Base-by-base conservation (phyloP, 2,888 invertebrate genomes). In the Netelia virgata region DNA sequence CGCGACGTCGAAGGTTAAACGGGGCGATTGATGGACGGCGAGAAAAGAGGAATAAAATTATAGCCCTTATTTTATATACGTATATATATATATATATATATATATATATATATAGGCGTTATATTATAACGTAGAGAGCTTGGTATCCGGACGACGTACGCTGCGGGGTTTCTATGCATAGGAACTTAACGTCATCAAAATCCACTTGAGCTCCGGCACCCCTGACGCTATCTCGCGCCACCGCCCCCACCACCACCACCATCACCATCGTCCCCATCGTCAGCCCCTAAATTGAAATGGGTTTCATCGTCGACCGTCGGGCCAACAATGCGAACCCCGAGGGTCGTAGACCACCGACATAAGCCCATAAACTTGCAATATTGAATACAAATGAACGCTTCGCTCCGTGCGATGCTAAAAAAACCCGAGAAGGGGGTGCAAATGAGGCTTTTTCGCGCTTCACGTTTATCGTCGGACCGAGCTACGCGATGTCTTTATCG, bases 311-410 rank as follows among this genome's bases (percentile, higher is more conserved):
- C 85, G 70, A 70, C 18, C 69, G 63, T 16, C 88, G 88, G 85
- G 86, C 86, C 85, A 88, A 88, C 89, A 89, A 88, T 89, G 78
- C 78, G 50, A n/a, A 79, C 68, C 82, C 85, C 77, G 76, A 84
- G 87, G 87, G 87, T 84, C 57, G 85, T 76, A 14, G 36, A n/a
- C 28, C n/a, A 88, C 84, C 70, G 83, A 89, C 91, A 89, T 93
- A 93, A 93, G 93, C 93, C 91, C 91, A 92, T 93, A 93, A 93
- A 92, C 91, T 92, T 89, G 91, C 93, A 92, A 93, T 93, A 93
- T 93, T 93, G 93, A 93, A 93, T 93, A 93, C 92, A 93, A 93
- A 93, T 93, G 93, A 92, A 90, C 88, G 89, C 87, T 70, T 68
- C 70, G 86, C 88, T 88, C 88, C 83, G 86, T 87, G 86, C 83